Evolutionary conservation across 2,797 vertebrate genomes (phyloP), one percentile per base, ranked within the genome.

Genomic region (Malurus splendens): DNA sequence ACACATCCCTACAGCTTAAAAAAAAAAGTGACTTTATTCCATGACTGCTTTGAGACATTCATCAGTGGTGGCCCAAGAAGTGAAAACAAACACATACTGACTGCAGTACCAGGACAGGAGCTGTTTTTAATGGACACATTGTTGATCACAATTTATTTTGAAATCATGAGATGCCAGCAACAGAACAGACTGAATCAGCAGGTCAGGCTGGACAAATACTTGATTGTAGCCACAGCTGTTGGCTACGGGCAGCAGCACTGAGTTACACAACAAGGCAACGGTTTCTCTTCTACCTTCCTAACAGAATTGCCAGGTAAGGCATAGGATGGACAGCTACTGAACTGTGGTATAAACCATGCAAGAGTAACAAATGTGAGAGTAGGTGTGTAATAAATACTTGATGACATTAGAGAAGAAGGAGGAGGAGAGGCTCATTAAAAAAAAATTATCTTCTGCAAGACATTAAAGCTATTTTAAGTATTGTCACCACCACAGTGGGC

Each of bases 81-180:
- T 23, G 23, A 45, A 61, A 74, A 59, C 51, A 77, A 51, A 83
- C 12, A 10, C 61, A 28, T 87, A 57, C 62, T 73, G 61, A 55
- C 82, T 90, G 44, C 13, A 2, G 66, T 90, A 72, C 64, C 27
- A 6, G 33, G 80, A 87, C 77, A 65, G 28, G 73, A 89, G 68
- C 51, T 54, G 79, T 32, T 70, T 94, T 90, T 94, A 94, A 94
- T 92, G 93, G 82, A 94, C 74, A 83, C 73, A 7, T 73, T 96
- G 87, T 93, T 95, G 96, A 97, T 96, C 96, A 97, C 96, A 96
- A 96, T 97, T 97, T 95, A 97, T 97, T 98, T 47, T 92, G 86
- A 96, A 97, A 96, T 96, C 97, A 98, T 97, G 97, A 98, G 97
- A 98, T 98, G 97, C 97, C 96, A 98, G 98, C 98, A 97, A 98